A percentile compares a stretch with the other conserved stretches of the same genome.
phyloP scores from a whole-genome alignment of 2,113 vertebrate species.

The Procavia capensis region DNA sequence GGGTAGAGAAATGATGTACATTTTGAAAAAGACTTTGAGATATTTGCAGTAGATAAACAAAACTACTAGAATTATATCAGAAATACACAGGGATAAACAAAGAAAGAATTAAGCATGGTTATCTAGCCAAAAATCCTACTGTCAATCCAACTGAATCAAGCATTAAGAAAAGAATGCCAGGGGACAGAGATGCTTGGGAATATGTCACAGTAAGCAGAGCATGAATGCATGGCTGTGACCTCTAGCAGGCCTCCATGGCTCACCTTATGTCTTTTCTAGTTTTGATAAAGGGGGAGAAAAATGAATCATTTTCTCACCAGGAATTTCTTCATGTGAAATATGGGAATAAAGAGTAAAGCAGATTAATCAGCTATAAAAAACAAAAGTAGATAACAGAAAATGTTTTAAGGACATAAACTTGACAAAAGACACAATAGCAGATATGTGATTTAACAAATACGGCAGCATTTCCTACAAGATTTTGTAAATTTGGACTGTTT shows the following conservation, averaged over 20 bases:
- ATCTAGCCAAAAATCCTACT: not conserved
- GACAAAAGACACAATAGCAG: not conserved
- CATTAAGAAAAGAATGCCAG: not conserved
- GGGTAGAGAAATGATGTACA: not conserved
- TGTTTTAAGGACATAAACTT: not conserved
- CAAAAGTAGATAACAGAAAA: not conserved
- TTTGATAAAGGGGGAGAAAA: not conserved
- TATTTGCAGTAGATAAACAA: not conserved
- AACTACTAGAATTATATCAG: not conserved
- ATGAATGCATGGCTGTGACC: not conserved
- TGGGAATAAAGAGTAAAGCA: not conserved
- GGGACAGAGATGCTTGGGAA: not conserved
- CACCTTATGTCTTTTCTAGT: not conserved
- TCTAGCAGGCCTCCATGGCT: not conserved
- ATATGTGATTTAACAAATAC: too few relatives aligned
- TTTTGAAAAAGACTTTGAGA: slow-evolving; percentile 48
- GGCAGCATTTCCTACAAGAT: not conserved
- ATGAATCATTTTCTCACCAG: not conserved
- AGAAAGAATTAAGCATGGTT: not conserved
- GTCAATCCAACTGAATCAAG: not conserved
- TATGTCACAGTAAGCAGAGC: not conserved
- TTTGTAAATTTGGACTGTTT: not conserved
- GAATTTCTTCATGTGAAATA: slow-evolving; percentile 3
- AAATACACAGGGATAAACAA: slow-evolving; percentile 27
- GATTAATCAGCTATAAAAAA: not conserved